A percentile compares a stretch with the other conserved stretches of the same genome.
phyloP scores from a whole-genome alignment of 2,888 invertebrate species.

The Tortrix viridana region DNA sequence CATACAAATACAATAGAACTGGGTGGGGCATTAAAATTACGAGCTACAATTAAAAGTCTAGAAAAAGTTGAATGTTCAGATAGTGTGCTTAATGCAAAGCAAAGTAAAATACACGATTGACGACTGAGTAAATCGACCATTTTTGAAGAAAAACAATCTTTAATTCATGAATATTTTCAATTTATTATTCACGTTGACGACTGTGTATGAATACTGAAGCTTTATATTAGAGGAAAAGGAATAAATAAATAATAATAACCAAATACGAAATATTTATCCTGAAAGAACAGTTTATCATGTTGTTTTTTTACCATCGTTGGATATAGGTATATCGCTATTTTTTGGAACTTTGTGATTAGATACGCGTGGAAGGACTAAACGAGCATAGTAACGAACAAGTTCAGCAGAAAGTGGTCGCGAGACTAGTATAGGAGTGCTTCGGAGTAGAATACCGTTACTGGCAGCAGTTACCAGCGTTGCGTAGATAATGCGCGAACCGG shows the following conservation, averaged over 20 bases:
- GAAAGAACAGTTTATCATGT: not conserved
- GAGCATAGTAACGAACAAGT: slow-evolving; percentile 64
- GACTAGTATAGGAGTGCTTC: slow-evolving; percentile 62
- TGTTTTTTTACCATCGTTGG: not conserved
- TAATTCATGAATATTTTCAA: slow-evolving; percentile 1
- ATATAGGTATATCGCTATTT: slow-evolving; percentile 7
- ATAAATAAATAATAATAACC: slow-evolving; percentile 30
- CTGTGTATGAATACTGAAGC: slow-evolving; percentile 21
- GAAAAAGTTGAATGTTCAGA: not conserved
- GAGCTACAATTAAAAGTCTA: not conserved
- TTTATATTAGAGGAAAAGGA: slow-evolving; percentile 24
- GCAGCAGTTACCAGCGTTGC: slow-evolving; percentile 66
- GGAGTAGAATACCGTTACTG: slow-evolving; percentile 70
- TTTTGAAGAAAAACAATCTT: not conserved
- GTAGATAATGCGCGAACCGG: slow-evolving; percentile 71
- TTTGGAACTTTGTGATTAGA: slow-evolving; percentile 57
- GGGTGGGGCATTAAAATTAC: not conserved
- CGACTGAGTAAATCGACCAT: not conserved
- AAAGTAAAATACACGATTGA: not conserved
- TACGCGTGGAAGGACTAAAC: slow-evolving; percentile 59
- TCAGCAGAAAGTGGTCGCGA: slow-evolving; percentile 63
- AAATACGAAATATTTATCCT: slow-evolving; percentile 19
- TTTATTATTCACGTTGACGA: slow-evolving; percentile 21
- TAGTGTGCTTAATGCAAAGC: not conserved
- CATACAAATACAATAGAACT: slow-evolving; percentile 7